Base-by-base conservation (phyloP, 1,140 invertebrate genomes). In the Thaumatotibia leucotreta region DNA sequence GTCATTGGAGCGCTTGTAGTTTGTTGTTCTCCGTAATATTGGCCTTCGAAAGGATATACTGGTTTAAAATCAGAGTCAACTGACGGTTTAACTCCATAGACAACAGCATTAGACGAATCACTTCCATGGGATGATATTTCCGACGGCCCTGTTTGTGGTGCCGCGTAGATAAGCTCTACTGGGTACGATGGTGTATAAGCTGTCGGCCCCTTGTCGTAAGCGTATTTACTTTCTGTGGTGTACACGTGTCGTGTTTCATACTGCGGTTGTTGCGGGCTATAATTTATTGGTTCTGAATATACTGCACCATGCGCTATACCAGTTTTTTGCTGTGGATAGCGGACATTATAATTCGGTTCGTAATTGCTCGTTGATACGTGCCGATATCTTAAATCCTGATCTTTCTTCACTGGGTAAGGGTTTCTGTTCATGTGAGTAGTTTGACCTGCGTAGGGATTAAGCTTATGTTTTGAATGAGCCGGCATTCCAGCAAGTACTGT, bases 401-500 rank as follows among this genome's bases (percentile, higher is more conserved):
- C 85, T 71, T 90, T 91, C 64, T 87, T 87, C 20, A 80, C 76
- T n/a, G 83, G 82, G 66, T 92, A 92, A 17, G 83, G 82, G 65
- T 92, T 91, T 33, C 83, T 82, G 52, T 77, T 88, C 17, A 80
- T 63, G 58, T 88, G 75, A 8, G 82, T 69, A 50, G 88, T 90
- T 81, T 91, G 91, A 31, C 74, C 83, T 10, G 84, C 82, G 64
- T 92, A 92, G 5, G 91, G 90, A 49, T 91, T 91, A 0, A 91
- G 71, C 58, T 88, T 91, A 50, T 88, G 79, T 65, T 91, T 91
- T 32, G 86, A 77, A 65, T 92, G 90, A 31, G 82, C 73, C 17
- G 93, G 94, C 94, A 95, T 95, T n/a, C 95, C 94, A 61, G 95
- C 93, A 17, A 95, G 91, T 1, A 95, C 94, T 80, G 95, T 95